Conservation (phyloP, 2,888 invertebrate genomes). For the Stramonita haemastoma region DNA sequence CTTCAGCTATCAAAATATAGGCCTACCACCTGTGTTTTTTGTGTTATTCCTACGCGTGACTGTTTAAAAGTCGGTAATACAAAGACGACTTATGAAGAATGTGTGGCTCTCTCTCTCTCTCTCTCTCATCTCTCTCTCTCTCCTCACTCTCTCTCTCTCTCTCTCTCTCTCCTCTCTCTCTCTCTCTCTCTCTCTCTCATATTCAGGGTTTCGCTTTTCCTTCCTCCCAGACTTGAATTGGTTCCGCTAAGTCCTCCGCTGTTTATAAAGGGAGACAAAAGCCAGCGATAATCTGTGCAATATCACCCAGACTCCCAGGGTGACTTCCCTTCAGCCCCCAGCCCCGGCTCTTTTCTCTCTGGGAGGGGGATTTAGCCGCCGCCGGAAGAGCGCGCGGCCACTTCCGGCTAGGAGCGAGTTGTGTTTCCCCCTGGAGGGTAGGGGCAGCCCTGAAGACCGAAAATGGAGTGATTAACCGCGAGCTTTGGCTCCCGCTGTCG, state of each 20-base stretch:
- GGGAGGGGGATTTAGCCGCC: constrained; percentile 24
- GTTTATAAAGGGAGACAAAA: constrained; percentile 21
- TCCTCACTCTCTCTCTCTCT: constrained; percentile 22
- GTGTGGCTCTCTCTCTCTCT: not conserved
- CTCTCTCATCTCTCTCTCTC: not conserved
- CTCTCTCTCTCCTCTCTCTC: not conserved
- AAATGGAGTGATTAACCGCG: constrained; percentile 31
- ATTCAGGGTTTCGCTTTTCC: not conserved
- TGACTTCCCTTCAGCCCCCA: constrained; percentile 4
- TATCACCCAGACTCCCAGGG: constrained; percentile 15
- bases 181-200: not conserved
- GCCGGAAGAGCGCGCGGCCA: constrained; percentile 27
- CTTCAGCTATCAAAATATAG: too few relatives aligned
- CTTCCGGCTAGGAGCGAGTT: constrained; percentile 28
- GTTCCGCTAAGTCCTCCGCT: not conserved
- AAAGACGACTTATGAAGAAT: too few relatives aligned
- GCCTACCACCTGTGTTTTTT: too few relatives aligned
- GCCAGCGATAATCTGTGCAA: constrained; percentile 23
- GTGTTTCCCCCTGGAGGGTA: not conserved
- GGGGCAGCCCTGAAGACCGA: not conserved
- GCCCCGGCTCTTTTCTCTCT: not conserved
- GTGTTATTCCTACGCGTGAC: too few relatives aligned
- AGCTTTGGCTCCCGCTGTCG: not conserved
- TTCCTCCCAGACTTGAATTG: not conserved
- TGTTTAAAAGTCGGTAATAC: too few relatives aligned